Conservation (phyloP, 2,888 invertebrate genomes). For the Mactromeris polynyma region DNA sequence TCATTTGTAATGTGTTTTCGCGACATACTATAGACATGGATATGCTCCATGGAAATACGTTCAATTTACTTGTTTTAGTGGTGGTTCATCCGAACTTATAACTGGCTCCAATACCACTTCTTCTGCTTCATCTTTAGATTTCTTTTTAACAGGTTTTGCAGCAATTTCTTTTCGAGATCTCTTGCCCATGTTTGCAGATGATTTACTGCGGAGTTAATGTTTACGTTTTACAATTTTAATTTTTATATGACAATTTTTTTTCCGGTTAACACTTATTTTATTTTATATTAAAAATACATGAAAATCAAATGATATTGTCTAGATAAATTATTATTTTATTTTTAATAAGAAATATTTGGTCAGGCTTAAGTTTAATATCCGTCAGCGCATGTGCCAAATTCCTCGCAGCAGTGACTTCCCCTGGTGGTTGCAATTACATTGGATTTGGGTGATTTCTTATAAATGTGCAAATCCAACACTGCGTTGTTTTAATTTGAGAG, state of each 20-base stretch:
- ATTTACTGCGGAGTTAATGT: slow-evolving; percentile 58
- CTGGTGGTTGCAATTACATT: too few species aligned
- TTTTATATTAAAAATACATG: not conserved
- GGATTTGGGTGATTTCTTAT: too few species aligned
- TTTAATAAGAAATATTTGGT: slow-evolving; percentile 1
- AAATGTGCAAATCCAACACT: too few species aligned
- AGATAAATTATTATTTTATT: not conserved
- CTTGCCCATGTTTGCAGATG: slow-evolving; percentile 62
- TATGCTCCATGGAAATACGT: not conserved
- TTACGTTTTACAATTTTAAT: slow-evolving; percentile 17
- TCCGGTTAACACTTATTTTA: not conserved
- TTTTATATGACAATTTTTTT: not conserved
- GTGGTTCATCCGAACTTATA: slow-evolving; percentile 57
- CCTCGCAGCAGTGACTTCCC: too few species aligned
- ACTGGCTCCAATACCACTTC: slow-evolving; percentile 52
- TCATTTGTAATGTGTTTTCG: slow-evolving; percentile 54
- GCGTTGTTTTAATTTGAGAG: too few species aligned
- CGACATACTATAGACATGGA: not conserved
- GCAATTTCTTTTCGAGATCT: slow-evolving; percentile 39
- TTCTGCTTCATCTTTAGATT: slow-evolving; percentile 28
- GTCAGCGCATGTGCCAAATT: too few species aligned
- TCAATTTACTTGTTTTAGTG: slow-evolving; percentile 50
- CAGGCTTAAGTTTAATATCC: not conserved
- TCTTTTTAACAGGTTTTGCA: not conserved
- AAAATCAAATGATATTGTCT: not conserved